Base-by-base conservation (phyloP, 2,888 invertebrate genomes). In the Troides aeacus region DNA sequence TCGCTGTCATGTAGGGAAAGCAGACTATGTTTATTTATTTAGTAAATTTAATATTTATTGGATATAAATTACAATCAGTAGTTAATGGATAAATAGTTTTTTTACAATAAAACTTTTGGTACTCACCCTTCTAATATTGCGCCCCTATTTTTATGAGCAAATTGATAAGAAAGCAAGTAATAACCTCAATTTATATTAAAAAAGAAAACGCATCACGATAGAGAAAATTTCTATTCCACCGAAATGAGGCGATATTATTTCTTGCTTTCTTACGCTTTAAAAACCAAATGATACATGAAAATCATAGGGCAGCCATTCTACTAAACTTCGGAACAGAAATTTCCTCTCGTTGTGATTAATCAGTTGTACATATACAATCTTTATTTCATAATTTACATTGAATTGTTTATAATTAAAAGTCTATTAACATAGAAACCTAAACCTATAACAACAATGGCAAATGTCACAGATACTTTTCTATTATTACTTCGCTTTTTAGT, bases 141-240 rank as follows among this genome's bases (percentile, higher is more conserved):
- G 86, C 84, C 90, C 90, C 83, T 82, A 79, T 82, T 91, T 85
- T 79, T 86, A 80, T 84, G 82, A 81, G 80, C 75, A 75, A 56
- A 18, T 65, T 86, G 92, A 92, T 92, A 92, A 92, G 92, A 92
- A 92, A 92, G 92, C 92, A 92, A 92, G 92, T 76, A 89, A 89
- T 88, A 88, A 87, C 78, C 78, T 80, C 76, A 72, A 69, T 71
- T 77, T 71, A 79, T 77, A 76, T 70, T 75, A 76, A 39, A 39
- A 39, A 80, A 81, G 79, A 84, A 83, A 88, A 86, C 82, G 74
- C 82, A 88, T 85, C 88, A 91, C 89, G 79, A 75, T 81, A 84
- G 91, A 90, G 92, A 93, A 92, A 93, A 93, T 92, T 92, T 93
- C 93, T 89, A 92, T 93, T 91, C 92, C 89, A 88, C 88, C 73